Evolutionary conservation across 2,888 invertebrate genomes (phyloP).

Genomic region (Chrysolina oricalcia): DNA sequence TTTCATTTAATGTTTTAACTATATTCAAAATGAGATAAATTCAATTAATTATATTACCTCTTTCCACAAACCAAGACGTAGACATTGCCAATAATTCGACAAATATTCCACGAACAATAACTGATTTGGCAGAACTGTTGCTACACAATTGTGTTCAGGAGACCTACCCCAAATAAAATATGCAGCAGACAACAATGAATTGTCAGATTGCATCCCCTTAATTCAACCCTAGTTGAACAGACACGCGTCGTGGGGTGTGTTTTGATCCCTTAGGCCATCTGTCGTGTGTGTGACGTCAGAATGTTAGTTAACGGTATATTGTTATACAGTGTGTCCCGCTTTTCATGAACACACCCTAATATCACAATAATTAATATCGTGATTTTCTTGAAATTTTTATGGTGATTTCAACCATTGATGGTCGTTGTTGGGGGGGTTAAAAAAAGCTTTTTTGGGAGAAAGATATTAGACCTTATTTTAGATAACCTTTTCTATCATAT

Average conservation of each 20-base stretch:
- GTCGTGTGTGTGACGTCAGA: slow-evolving; percentile 53
- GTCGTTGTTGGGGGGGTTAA: no score
- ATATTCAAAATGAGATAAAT: no score
- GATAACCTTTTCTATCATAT: no score
- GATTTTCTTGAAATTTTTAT: no score
- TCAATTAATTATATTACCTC: no score
- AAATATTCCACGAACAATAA: background rate
- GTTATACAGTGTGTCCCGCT: no score
- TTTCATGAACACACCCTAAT: no score
- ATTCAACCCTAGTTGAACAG: slow-evolving; percentile 40
- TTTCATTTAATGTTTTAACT: no score
- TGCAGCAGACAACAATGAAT: slow-evolving; percentile 35
- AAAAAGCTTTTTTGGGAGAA: no score
- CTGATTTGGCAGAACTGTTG: background rate
- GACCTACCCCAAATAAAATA: slow-evolving; percentile 23
- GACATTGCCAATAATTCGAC: background rate
- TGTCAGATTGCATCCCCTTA: slow-evolving; percentile 36
- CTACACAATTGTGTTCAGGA: background rate
- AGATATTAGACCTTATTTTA: no score
- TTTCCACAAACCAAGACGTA: background rate
- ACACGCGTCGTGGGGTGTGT: slow-evolving; percentile 54
- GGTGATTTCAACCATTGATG: no score
- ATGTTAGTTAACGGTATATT: slow-evolving; percentile 51
- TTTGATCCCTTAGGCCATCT: slow-evolving; percentile 53
- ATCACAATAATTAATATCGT: no score